Evolutionary conservation across 2,113 vertebrate species (phyloP), one percentile per base, ranked within the genome.

Genomic region (Notechis scutatus): DNA sequence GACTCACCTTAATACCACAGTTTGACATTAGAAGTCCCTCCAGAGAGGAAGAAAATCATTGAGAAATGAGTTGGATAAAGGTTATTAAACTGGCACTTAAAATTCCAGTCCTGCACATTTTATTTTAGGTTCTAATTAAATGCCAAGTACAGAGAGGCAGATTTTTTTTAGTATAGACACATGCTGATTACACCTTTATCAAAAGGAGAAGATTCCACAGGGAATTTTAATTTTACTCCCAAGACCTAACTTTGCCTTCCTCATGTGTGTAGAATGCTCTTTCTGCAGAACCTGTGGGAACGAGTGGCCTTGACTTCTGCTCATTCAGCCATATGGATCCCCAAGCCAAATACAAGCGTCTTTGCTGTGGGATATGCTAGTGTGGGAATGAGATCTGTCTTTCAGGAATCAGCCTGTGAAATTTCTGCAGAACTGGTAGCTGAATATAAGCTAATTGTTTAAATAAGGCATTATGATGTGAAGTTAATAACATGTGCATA

Each of bases 11-110:
- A 96, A 97, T 97, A 96, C 94, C 94, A 94, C 86, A 96, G 87
- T 98, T 97, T 98, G 97, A 98, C 97, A 97, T 98, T 97, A 97
- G 96, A 96, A 95, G 85, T 85, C 93, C 97, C 96, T 97, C 96
- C 85, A 95, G 97, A 97, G 96, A 97, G 95, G 92, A 96, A 95
- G 95, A 97, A 96, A 97, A 97, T 97, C 88, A 96, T 97, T 97
- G 93, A 96, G 94, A 98, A 98, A 97, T 97, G 96, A 98, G 95
- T 85, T 96, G 94, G 57, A 95, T 96, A 97, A 97, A 98, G 97
- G 96, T 98, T 98, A 97, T 97, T 97, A 97, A 97, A 97, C 93
- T 94, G 96, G 96, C 95, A 96, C 92, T 98, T 98, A 97, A 97
- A 97, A 98, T 98, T 97, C 96, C 95, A 90, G 93, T 95, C 95